These are phyloP conservation scores for Ictidomys tridecemlineatus DNA, from an alignment of 2,113 vertebrate species.

Conservation along the genomic window DNA sequence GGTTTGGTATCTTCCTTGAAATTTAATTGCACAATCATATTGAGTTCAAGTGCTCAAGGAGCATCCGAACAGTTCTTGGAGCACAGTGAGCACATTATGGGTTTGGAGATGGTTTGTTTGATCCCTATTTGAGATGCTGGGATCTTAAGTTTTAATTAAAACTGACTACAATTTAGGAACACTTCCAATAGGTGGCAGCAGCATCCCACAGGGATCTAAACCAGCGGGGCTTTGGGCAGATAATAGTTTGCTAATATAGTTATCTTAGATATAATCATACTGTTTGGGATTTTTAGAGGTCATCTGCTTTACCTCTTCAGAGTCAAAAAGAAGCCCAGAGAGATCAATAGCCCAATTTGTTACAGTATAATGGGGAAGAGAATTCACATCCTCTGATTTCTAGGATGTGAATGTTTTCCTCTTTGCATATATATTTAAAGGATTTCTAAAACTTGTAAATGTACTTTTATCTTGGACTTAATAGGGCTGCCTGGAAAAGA, in stretches of 20 bases:
- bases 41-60: background rate
- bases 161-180: background rate
- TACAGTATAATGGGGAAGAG: background rate
- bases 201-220: background rate
- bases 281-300: background rate
- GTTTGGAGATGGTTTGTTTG: background rate
- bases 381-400: background rate
- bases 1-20: background rate
- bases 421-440: background rate
- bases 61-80: background rate
- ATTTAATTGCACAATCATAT: background rate
- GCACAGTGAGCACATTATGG: background rate
- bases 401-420: background rate
- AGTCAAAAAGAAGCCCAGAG: background rate
- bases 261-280: background rate
- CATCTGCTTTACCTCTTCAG: background rate
- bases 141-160: background rate
- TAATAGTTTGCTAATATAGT: background rate
- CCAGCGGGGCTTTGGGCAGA: background rate
- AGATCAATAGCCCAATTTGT: background rate
- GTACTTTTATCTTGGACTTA: background rate
- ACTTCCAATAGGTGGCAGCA: constrained; percentile 62
- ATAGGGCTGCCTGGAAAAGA: background rate
- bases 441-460: background rate
- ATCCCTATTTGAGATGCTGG: background rate